Conservation (phyloP, 2,797 vertebrate species). For the Gorsachius magnificus region DNA sequence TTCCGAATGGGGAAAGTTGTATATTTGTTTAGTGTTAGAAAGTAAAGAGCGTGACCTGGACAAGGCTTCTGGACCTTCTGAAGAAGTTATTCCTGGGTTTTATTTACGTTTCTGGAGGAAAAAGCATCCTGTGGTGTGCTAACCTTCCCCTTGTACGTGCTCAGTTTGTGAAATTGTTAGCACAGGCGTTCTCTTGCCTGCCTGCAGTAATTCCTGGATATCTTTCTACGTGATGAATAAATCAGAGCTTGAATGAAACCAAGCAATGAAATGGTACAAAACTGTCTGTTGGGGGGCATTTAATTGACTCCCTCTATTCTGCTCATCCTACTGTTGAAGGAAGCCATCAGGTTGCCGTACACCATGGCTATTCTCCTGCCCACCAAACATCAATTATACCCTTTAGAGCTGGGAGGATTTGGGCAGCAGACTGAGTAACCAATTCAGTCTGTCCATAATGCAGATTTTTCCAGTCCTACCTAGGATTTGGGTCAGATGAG, state of each 20-base stretch:
- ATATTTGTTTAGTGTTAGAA: not conserved
- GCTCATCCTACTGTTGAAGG: not conserved
- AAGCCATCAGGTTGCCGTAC: not conserved
- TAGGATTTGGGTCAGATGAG: not conserved
- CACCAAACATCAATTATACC: accelerated
- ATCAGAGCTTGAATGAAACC: not conserved
- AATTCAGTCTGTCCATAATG: not conserved
- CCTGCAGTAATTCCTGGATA: not conserved
- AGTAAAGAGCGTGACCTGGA: not conserved
- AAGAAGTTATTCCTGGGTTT: not conserved
- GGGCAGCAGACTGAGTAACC: not conserved
- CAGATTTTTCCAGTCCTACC: not conserved
- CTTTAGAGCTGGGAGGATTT: not conserved
- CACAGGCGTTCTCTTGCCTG: not conserved
- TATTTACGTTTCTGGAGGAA: not conserved
- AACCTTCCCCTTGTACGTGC: not conserved
- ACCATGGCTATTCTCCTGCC: not conserved
- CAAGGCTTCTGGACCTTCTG: not conserved
- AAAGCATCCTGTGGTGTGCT: not conserved
- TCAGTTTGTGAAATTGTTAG: not conserved
- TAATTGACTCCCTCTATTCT: not conserved
- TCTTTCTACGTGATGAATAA: not conserved
- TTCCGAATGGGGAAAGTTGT: not conserved
- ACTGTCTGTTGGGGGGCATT: not conserved
- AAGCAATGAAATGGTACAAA: not conserved